A percentile compares a stretch with the other conserved stretches of the same genome.
phyloP scores from a whole-genome alignment of 2,797 vertebrate genomes.

The Zalophus californianus region DNA sequence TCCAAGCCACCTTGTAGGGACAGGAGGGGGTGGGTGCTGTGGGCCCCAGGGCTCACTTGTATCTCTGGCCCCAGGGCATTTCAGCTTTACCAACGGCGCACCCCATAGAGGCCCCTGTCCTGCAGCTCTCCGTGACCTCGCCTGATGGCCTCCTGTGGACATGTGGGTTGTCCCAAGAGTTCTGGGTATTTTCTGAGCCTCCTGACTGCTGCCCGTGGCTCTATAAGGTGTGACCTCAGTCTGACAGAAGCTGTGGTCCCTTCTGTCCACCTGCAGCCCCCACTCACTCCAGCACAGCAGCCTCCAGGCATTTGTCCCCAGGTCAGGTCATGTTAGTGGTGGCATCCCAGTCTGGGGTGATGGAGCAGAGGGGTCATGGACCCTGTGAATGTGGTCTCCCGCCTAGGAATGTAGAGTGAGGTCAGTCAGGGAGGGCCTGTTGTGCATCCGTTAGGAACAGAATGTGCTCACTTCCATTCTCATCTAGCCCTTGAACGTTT shows the following conservation, averaged over 20 bases:
- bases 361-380: not conserved
- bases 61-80: not conserved
- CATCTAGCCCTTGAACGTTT: not conserved
- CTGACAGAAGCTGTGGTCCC: not conserved
- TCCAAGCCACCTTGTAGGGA: not conserved
- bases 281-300: not conserved
- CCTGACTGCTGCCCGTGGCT: not conserved
- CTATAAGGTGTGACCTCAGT: not conserved
- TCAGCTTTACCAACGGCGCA: not conserved
- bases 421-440: not conserved
- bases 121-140: not conserved
- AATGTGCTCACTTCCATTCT: not conserved
- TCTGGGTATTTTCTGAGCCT: not conserved
- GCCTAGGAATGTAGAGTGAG: not conserved
- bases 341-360: not conserved
- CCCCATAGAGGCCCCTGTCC: accelerated
- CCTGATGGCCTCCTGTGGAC: not conserved
- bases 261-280: not conserved
- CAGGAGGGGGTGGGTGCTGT: not conserved
- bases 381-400: accelerated
- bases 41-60: not conserved
- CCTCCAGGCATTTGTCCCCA: not conserved
- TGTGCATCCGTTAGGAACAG: not conserved
- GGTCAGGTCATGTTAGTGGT: not conserved
- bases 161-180: not conserved